Evolutionary conservation across 2,113 vertebrate species (phyloP).

Genomic region (Boulengeromyrus knoepffleri): DNA sequence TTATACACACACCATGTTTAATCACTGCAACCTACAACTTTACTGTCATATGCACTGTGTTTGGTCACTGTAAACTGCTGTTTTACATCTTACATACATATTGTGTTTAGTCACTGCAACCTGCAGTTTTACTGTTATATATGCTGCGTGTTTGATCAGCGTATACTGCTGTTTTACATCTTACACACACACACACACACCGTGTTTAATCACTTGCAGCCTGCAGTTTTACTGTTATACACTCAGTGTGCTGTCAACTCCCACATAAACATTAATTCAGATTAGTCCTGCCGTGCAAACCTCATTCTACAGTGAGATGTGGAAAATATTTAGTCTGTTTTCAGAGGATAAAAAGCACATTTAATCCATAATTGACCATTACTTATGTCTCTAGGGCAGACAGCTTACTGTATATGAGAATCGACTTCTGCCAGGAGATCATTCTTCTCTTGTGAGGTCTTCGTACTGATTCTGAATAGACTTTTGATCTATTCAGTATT

Average conservation of each 20-base stretch:
- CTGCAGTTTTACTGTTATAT: background rate
- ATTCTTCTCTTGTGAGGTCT: background rate
- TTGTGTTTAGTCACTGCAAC: background rate
- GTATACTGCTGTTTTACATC: background rate
- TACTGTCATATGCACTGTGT: background rate
- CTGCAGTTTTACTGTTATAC: background rate
- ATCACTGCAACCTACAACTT: background rate
- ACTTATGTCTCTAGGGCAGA: background rate
- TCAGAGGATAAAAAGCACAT: conserved; percentile 4
- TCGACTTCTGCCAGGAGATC: background rate
- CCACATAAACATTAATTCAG: background rate
- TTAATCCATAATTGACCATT: conserved; percentile 6
- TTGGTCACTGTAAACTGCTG: background rate
- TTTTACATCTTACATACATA: background rate
- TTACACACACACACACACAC: background rate
- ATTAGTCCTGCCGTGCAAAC: background rate
- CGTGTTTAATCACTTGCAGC: background rate
- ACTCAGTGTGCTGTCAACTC: conserved; percentile 7
- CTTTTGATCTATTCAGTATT: background rate
- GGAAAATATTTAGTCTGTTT: conserved; percentile 2
- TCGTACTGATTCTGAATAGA: background rate
- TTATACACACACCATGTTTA: background rate
- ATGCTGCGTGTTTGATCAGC: background rate
- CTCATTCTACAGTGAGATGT: background rate
- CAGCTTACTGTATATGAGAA: background rate